Evolutionary conservation across 2,888 invertebrate genomes (phyloP).

Genomic region (Silvanus unidentatus): DNA sequence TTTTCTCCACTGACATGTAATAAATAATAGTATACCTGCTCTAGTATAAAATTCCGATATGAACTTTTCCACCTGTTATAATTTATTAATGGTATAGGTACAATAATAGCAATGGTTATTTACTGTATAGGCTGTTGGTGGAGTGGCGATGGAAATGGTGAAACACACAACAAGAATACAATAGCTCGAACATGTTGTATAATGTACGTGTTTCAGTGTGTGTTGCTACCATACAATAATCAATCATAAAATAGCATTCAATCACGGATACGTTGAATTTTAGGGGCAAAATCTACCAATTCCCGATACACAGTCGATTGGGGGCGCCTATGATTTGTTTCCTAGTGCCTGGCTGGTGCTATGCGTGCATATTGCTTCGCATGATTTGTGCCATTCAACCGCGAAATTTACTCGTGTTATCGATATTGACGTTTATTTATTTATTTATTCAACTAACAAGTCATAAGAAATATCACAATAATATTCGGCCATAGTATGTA

Average conservation of each 20-base stretch:
- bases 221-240: conserved; percentile 21
- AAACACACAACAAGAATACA: neutral
- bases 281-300: conserved; percentile 19
- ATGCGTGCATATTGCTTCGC: conserved; percentile 30
- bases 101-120: conserved; percentile 16
- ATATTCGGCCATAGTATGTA: conserved; percentile 3
- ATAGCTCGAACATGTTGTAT: conserved; percentile 12
- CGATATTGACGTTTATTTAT: conserved; percentile 25
- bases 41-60: conserved; percentile 16
- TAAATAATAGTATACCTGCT: conserved; percentile 13
- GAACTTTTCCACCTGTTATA: conserved; percentile 24
- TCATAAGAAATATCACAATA: conserved; percentile 1
- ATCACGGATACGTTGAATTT: conserved; percentile 20
- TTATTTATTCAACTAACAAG: conserved; percentile 15
- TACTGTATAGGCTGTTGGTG: conserved; percentile 5
- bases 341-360: conserved; percentile 31
- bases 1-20: conserved; percentile 12
- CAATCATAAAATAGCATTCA: conserved; percentile 33
- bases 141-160: no score
- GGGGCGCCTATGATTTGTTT: conserved; percentile 33
- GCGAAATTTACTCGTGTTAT: conserved; percentile 27
- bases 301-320: conserved; percentile 10
- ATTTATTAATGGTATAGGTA: conserved; percentile 17
- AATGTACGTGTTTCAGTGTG: neutral
- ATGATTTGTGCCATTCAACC: conserved; percentile 32